A percentile compares a stretch with the other conserved stretches of the same genome.
phyloP scores from a whole-genome alignment of 2,797 vertebrate species.

The Lutjanus campechanus region DNA sequence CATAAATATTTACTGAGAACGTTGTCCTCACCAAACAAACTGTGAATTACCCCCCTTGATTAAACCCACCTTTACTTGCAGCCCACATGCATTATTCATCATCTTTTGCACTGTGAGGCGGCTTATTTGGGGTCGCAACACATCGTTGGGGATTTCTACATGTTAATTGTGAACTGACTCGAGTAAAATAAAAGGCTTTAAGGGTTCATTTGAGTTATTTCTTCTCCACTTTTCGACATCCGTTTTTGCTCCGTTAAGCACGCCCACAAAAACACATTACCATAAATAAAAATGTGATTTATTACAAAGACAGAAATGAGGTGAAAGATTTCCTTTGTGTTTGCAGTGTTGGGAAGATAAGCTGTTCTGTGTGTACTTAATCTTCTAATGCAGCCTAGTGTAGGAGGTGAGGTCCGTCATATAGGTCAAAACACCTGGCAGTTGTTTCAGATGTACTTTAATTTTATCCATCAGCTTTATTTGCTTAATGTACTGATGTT shows the following conservation, averaged over 20 bases:
- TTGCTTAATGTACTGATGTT: background rate
- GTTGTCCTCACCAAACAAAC: background rate
- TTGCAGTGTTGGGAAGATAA: background rate
- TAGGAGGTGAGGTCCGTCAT: background rate
- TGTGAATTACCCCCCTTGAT: background rate
- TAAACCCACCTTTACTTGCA: background rate
- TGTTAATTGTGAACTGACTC: background rate
- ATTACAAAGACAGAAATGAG: background rate
- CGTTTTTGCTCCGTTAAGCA: background rate
- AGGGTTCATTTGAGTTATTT: background rate
- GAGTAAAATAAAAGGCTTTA: too few relatives aligned
- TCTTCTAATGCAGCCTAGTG: conserved; percentile 15
- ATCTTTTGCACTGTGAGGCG: background rate
- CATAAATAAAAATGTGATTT: background rate
- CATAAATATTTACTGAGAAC: background rate
- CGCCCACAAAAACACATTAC: conserved; percentile 4
- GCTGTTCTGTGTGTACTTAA: background rate
- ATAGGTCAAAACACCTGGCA: conserved; percentile 1
- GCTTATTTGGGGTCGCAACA: background rate
- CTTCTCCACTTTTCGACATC: background rate
- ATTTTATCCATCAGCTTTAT: conserved; percentile 1
- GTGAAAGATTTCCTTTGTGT: background rate
- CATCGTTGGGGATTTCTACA: background rate
- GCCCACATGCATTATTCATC: background rate
- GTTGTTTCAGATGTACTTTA: background rate